phyloP scores from a whole-genome alignment of 2,888 invertebrate species.

The Phrixothrix hirtus region DNA sequence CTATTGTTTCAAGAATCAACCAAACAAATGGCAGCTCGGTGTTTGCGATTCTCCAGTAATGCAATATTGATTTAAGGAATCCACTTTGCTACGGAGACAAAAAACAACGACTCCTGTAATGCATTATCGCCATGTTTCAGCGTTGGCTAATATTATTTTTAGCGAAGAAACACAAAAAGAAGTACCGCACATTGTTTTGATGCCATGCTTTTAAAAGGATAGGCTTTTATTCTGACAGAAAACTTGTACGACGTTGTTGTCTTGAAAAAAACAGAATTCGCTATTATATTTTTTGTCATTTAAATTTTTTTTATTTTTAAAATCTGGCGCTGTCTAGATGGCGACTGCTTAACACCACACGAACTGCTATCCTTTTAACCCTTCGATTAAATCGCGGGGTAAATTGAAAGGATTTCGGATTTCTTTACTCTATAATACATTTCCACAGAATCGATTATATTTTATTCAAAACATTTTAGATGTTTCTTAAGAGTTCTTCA shows the following conservation, averaged over 20 bases:
- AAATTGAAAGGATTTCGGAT: slow-evolving; percentile 14
- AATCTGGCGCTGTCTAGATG: slow-evolving; percentile 14
- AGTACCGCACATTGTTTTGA: slow-evolving; percentile 51
- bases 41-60: slow-evolving; percentile 40
- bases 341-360: slow-evolving; percentile 15
- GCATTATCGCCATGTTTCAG: slow-evolving; percentile 44
- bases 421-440: neutral
- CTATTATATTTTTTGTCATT: slow-evolving; percentile 17
- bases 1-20: slow-evolving; percentile 46
- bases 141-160: slow-evolving; percentile 54
- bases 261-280: slow-evolving; percentile 3
- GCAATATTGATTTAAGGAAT: slow-evolving; percentile 47
- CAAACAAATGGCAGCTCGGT: slow-evolving; percentile 41
- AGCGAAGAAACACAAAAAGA: slow-evolving; percentile 47
- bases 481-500: too few species aligned
- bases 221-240: slow-evolving; percentile 31
- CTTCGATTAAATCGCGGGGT: slow-evolving; percentile 10
- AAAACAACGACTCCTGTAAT: slow-evolving; percentile 44
- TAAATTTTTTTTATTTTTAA: slow-evolving; percentile 12
- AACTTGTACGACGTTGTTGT: slow-evolving; percentile 11
- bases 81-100: slow-evolving; percentile 40
- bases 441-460: neutral
- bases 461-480: neutral
- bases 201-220: slow-evolving; percentile 50
- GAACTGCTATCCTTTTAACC: slow-evolving; percentile 15